Percentiles rank a stretch among this genome's conserved stretches.
Conservation (phyloP, 2,888 invertebrate species). For the Gymnocheta viridis region DNA sequence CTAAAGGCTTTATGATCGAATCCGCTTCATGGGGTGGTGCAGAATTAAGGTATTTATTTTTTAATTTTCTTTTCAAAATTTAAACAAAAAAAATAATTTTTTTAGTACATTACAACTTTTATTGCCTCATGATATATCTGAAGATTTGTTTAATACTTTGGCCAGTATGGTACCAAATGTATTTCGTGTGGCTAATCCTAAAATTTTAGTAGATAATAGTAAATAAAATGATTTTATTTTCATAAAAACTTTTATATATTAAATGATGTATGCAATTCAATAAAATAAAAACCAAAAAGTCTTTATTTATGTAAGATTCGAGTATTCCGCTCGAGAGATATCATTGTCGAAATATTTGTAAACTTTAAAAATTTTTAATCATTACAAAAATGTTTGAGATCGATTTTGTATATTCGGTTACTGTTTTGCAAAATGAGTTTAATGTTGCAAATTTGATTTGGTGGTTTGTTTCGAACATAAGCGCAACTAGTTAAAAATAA, state of each 20-base stretch:
- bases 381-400: too few species aligned
- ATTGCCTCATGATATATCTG: constrained; percentile 92
- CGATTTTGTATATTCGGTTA: too few species aligned
- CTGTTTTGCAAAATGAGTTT: too few species aligned
- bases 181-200: constrained; percentile 96
- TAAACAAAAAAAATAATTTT: background rate
- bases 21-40: constrained; percentile 96
- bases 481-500: too few species aligned
- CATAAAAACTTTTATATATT: background rate
- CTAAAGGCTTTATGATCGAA: constrained; percentile 99
- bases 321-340: too few species aligned
- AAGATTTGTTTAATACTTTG: constrained; percentile 90
- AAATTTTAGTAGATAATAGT: constrained; percentile 86
- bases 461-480: too few species aligned
- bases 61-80: background rate
- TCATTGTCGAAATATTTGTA: too few species aligned
- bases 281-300: too few species aligned
- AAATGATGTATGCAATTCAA: background rate
- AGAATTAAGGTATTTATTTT: constrained; percentile 87
- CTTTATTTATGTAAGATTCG: too few species aligned
- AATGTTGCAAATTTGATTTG: too few species aligned
- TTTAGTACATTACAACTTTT: constrained; percentile 83
- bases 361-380: too few species aligned
- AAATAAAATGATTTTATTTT: constrained; percentile 3
- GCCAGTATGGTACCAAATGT: constrained; percentile 95